Percentiles rank a stretch among this genome's conserved stretches.
These are phyloP conservation scores for Elanoides forficatus DNA, from an alignment of 2,113 vertebrate genomes.

Conservation along the genomic window DNA sequence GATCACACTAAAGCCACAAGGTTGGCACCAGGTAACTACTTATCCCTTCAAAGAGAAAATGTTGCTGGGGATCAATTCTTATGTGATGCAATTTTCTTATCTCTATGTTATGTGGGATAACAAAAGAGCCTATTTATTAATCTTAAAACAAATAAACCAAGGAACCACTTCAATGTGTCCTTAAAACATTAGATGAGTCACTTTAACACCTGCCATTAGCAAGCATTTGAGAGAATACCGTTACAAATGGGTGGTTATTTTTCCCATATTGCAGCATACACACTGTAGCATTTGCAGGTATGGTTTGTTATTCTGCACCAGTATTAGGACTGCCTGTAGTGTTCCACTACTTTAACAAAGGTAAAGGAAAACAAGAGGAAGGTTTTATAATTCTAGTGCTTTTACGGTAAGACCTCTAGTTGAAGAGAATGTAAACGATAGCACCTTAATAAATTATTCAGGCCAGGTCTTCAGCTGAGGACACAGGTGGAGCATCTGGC, in stretches of 20 bases:
- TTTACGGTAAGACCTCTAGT: background rate
- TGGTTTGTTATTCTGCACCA: background rate
- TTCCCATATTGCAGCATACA: background rate
- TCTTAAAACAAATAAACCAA: background rate
- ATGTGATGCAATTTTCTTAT: background rate
- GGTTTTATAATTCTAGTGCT: background rate
- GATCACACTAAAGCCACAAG: background rate
- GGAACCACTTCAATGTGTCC: background rate
- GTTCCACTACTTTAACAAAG: background rate
- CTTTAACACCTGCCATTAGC: background rate
- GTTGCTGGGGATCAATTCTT: background rate
- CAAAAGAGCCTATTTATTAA: background rate
- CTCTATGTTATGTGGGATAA: background rate
- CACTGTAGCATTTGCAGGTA: background rate
- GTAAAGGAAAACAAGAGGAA: background rate
- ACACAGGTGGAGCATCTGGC: constrained; percentile 23
- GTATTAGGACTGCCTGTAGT: background rate
- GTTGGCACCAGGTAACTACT: background rate
- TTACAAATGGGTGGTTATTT: background rate
- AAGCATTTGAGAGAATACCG: background rate
- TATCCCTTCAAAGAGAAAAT: background rate
- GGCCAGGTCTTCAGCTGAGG: background rate
- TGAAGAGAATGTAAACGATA: background rate
- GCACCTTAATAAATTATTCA: constrained; percentile 24
- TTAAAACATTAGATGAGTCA: background rate